Evolutionary conservation across 2,113 vertebrate genomes (phyloP).

Genomic region (Nestor notabilis): DNA sequence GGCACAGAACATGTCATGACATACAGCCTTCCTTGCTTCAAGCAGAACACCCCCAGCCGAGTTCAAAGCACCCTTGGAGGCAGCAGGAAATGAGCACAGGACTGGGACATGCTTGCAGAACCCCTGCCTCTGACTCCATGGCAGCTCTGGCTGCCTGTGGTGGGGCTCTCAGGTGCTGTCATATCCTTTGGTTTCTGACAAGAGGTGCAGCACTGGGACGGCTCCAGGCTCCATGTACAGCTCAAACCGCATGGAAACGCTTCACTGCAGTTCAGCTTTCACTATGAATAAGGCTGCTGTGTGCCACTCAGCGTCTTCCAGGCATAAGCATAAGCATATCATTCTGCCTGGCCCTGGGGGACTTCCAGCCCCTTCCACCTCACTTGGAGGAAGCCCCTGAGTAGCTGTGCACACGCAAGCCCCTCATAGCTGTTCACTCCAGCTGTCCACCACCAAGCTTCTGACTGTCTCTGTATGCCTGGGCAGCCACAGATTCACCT

Average conservation of each 20-base stretch:
- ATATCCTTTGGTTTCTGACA: neutral
- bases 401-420: neutral
- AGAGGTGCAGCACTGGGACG: accelerated
- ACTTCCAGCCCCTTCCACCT: neutral
- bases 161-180: conserved; percentile 6
- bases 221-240: neutral
- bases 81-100: neutral
- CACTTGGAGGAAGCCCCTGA: neutral
- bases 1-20: accelerated
- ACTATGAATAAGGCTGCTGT: neutral
- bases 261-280: conserved; percentile 16
- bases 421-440: accelerated
- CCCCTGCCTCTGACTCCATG: accelerated
- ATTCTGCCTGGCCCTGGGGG: neutral
- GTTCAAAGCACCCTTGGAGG: neutral
- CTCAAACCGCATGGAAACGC: neutral
- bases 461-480: neutral
- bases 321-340: neutral
- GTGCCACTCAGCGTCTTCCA: neutral
- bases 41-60: neutral
- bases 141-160: neutral
- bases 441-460: neutral
- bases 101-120: neutral
- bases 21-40: neutral
- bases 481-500: neutral